A percentile compares a stretch with the other conserved stretches of the same genome.
These are phyloP conservation scores for Mylabris phalerata DNA, from an alignment of 1,140 invertebrate genomes.

Conservation along the genomic window DNA sequence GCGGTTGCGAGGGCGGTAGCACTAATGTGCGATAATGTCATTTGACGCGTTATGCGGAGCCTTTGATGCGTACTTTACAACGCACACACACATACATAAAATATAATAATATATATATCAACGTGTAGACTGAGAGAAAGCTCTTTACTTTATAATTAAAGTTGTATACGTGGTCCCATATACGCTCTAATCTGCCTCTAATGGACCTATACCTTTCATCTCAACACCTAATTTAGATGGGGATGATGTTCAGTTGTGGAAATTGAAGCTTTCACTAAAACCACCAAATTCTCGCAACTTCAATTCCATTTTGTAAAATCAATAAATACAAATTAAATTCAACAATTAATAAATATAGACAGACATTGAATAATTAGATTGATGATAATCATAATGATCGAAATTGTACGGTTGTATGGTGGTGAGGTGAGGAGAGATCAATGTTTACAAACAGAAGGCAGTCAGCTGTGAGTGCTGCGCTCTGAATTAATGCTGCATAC, in stretches of 20 bases:
- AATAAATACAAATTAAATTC: no score
- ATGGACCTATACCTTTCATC: conserved; percentile 31
- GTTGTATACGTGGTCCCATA: conserved; percentile 21
- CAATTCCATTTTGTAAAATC: no score
- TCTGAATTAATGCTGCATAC: conserved; percentile 59
- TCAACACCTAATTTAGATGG: conserved; percentile 26
- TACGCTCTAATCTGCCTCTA: conserved; percentile 29
- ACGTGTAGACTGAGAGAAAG: background rate
- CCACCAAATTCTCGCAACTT: no score
- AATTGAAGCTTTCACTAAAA: background rate
- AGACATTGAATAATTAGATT: no score
- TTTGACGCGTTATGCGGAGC: conserved; percentile 29
- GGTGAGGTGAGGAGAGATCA: conserved; percentile 7
- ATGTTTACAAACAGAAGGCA: conserved; percentile 42
- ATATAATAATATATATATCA: no score
- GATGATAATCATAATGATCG: no score
- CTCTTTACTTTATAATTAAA: conserved; percentile 33
- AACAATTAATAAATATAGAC: no score
- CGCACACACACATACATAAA: background rate
- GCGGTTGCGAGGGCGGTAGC: conserved; percentile 18
- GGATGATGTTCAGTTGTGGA: conserved; percentile 3
- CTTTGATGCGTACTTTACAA: conserved; percentile 26
- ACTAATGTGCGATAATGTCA: conserved; percentile 31
- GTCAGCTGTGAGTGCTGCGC: conserved; percentile 46
- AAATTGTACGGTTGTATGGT: no score